Percentiles rank a stretch among this genome's conserved stretches.
These are phyloP conservation scores for Pomatorhinus ruficollis DNA, from an alignment of 2,113 vertebrate species.

Conservation along the genomic window DNA sequence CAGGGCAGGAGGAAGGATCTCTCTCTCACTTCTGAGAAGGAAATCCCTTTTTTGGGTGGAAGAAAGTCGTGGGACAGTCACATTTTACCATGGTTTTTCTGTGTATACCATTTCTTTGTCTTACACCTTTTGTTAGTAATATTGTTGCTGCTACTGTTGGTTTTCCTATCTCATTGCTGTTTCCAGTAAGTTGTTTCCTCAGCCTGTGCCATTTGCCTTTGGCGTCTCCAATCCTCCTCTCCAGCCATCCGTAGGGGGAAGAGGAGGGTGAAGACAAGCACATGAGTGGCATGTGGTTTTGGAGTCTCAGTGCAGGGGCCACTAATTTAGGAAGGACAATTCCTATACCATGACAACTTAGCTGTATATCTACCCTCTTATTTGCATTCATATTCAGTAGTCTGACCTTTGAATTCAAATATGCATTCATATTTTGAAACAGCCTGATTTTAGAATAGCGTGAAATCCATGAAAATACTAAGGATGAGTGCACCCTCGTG, in stretches of 20 bases:
- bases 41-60: neutral
- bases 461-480: conserved; percentile 39
- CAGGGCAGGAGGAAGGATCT: neutral
- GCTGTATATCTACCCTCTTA: neutral
- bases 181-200: neutral
- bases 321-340: neutral
- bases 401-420: conserved; percentile 53
- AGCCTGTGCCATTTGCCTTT: neutral
- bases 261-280: neutral
- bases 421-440: conserved; percentile 30
- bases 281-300: neutral
- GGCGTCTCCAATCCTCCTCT: neutral
- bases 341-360: neutral
- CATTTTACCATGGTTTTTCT: neutral
- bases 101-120: neutral
- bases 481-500: neutral
- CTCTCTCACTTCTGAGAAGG: neutral
- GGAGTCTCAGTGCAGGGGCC: neutral
- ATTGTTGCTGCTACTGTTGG: neutral
- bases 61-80: neutral
- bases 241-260: neutral
- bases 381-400: conserved; percentile 4
- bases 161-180: neutral
- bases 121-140: neutral
- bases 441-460: neutral